Base-by-base conservation (phyloP, 2,797 vertebrate genomes). In the Channallabes apus region DNA sequence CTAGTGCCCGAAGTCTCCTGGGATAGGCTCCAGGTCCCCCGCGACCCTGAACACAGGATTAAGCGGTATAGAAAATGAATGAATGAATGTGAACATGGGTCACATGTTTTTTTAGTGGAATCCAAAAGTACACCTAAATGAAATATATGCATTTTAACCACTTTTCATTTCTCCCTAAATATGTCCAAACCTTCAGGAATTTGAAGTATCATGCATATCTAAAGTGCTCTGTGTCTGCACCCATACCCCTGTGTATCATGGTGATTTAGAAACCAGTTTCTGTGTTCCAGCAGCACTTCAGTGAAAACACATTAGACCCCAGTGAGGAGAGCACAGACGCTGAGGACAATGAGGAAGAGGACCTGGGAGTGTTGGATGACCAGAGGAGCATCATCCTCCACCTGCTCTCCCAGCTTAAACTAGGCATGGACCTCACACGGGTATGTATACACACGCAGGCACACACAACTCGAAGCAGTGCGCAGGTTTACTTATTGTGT, bases 381-480 rank as follows among this genome's bases (percentile, higher is more conserved):
- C 98, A 99, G 85, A 96, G 97, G 7, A 98, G 97, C 83, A 86
- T 99, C 89, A 98, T 99, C 88, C 96, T 99, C 4, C 98, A 99
- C 91, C 96, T 99, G 90, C 97, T 99, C 83, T 99, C 98, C 7
- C 98, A 99, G 85, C 97, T 99, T 90, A 98, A 97, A 90, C 96
- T 99, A 89, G 98, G 98, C 88, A 99, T 99, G 98, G 97, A 99
- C 92, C 93, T 99, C 90, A 99, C 97, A 82, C 96, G 97, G 95
- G 97, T 99, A 96, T 2, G 38, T 20, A 58, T 20, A 59, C 41
- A 68, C 22, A 67, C 59, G 56, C 82, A 71, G 27, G 59, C 65
- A 76, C 78, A 76, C 51, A 67, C 78, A 80, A n/a, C n/a, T n/a
- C n/a, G 62, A 61, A 17, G 15, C 20, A 41, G 4, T 38, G 1